Percentiles rank a stretch among this genome's conserved stretches.
Evolutionary conservation across 2,113 vertebrate species (phyloP).

Genomic region (Grallaria varia): DNA sequence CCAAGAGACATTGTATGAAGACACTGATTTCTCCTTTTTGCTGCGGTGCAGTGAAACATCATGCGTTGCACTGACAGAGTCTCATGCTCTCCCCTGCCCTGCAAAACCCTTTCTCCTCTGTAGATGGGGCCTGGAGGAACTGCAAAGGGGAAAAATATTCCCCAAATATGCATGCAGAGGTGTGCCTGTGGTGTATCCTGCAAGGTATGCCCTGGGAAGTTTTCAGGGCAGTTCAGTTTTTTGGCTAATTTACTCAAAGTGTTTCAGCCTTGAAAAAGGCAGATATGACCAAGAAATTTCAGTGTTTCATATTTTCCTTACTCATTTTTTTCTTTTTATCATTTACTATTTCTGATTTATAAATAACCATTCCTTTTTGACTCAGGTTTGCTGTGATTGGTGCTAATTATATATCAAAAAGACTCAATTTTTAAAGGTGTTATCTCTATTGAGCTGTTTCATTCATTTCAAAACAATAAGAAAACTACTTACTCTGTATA

Average conservation of each 20-base stretch:
- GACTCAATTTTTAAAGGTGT: not conserved
- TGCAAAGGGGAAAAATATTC: not conserved
- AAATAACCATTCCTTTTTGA: not conserved
- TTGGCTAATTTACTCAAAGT: not conserved
- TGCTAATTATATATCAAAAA: not conserved
- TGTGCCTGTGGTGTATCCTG: not conserved
- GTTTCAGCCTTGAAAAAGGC: not conserved
- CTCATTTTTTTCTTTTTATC: not conserved
- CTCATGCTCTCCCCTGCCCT: not conserved
- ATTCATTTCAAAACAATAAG: not conserved
- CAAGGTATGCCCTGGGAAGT: not conserved
- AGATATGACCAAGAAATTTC: not conserved
- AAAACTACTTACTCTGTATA: not conserved
- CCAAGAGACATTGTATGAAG: not conserved
- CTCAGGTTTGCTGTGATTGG: not conserved
- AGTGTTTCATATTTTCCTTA: not conserved
- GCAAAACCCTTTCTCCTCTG: not conserved
- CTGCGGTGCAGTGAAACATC: accelerated
- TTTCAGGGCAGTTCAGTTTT: not conserved
- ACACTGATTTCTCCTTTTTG: not conserved
- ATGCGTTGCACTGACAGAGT: not conserved
- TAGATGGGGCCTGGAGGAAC: not conserved
- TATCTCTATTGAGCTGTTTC: not conserved
- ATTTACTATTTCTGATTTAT: not conserved
- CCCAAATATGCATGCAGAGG: accelerated